These are phyloP conservation scores for Ylistrum balloti DNA, from an alignment of 1,140 invertebrate genomes.

Conservation along the genomic window DNA sequence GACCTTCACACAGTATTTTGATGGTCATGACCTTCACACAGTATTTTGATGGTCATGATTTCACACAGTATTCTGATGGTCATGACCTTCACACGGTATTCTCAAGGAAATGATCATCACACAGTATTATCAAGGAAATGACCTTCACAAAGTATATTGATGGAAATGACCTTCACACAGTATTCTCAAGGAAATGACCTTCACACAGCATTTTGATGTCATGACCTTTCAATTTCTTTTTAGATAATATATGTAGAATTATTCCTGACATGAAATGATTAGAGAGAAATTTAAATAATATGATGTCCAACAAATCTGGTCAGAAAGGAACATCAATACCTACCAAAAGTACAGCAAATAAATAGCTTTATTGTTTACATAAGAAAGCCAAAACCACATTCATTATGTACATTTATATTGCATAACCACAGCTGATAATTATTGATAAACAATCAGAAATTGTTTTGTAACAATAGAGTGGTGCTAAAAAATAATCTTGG, in stretches of 20 bases:
- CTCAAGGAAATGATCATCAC: no score
- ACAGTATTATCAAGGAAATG: no score
- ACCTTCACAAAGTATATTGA: no score
- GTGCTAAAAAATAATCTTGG: slow-evolving; percentile 12
- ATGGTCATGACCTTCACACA: no score
- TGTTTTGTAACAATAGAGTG: neutral
- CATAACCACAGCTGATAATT: neutral
- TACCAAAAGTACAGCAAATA: neutral
- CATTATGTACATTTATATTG: neutral
- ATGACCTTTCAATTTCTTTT: neutral
- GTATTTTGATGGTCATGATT: no score
- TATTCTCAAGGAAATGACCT: no score
- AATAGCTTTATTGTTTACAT: neutral
- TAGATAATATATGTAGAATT: neutral
- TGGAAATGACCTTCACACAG: no score
- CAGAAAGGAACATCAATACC: neutral
- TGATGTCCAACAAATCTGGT: neutral
- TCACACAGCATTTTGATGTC: no score
- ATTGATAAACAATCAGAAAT: slow-evolving; percentile 36
- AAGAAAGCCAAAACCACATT: neutral
- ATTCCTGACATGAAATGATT: no score
- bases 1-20: no score
- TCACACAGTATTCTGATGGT: no score
- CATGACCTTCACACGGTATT: no score
- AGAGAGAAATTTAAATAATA: neutral